Base-by-base conservation (phyloP, 30 jellyfish, hydroid and myxozoan species). In the Hydractinia echinata region DNA sequence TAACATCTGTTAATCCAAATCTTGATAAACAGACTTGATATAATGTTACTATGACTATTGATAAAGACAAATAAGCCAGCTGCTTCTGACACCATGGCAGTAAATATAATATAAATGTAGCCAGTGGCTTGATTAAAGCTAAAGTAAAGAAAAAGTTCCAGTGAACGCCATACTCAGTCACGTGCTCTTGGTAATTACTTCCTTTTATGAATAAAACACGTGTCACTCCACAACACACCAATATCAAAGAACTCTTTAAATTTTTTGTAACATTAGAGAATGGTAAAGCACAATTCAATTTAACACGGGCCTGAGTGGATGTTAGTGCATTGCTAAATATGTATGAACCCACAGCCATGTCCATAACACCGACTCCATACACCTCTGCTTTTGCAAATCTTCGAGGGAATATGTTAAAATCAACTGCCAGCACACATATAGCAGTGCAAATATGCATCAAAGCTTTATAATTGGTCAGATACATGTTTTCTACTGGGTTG, bases 91-190 rank as follows among this genome's bases (percentile, higher is more conserved):
- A 79, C 51, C 50, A 79, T 14, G 83, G 86, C 11, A 56, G 11
- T 7, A 79, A 15, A 79, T 7, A 56, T 62, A 55, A 54, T 15
- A 79, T 79, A 30, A 55, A 18, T 20, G 64, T 55, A 55, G 83
- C 86, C 6, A 61, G 8, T 21, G 55, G 90, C 89, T 88, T 88
- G 15, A 87, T 92, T 70, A 84, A 55, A 15, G 99, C 99, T 78
- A 94, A 76, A 4, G 99, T 94, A 62, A 94, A 83, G 81, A 94
- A 94, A 72, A 94, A 94, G 64, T 94, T 94, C 99, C 99, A 94
- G 60, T 94, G 96, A 10, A 81, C 82, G 5, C 99, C 99, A 88
- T 94, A 94, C 55, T 94, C 99, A 21, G 97, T 53, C n/a, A 80
- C 95, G 81, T 84, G 92, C 73, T 94, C 95, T 50, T 94, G 95